Conservation (phyloP, 2,888 invertebrate species). For the Drosophila silvestris region DNA sequence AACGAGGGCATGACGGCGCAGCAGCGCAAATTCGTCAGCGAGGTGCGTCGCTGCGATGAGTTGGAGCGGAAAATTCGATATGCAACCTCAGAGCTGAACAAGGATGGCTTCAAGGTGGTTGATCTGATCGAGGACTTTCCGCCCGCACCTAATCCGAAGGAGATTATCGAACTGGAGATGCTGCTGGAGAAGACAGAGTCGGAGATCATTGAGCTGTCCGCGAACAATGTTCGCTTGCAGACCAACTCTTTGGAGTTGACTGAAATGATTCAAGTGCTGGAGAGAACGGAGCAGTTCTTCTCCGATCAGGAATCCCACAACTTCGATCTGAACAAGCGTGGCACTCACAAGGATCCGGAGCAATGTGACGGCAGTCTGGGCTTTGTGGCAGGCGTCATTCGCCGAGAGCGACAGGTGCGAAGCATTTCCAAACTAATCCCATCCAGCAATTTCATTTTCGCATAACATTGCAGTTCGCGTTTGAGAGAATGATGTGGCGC, state of each 20-base stretch:
- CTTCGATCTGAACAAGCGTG: conserved; percentile 87
- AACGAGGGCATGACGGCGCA: conserved; percentile 92
- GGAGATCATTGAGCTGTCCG: conserved; percentile 96
- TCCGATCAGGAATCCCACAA: conserved; percentile 80
- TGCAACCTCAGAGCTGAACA: conserved; percentile 91
- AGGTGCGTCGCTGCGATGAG: conserved; percentile 93
- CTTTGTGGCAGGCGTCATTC: conserved; percentile 94
- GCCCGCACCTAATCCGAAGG: conserved; percentile 90
- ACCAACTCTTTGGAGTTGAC: conserved; percentile 96
- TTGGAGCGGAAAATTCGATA: conserved; percentile 92
- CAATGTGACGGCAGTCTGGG: conserved; percentile 85
- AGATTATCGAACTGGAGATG: conserved; percentile 91
- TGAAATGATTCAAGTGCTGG: conserved; percentile 95
- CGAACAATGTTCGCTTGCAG: conserved; percentile 96
- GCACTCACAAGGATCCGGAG: conserved; percentile 89
- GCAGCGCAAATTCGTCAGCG: conserved; percentile 93
- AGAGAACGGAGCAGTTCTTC: conserved; percentile 91
- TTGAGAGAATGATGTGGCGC: conserved; percentile 94
- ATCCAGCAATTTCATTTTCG: no score
- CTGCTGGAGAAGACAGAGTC: conserved; percentile 98
- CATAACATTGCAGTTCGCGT: conserved; percentile 88
- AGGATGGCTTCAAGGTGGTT: conserved; percentile 90
- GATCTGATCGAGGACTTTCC: conserved; percentile 89
- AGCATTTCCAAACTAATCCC: no score
- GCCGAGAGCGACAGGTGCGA: conserved; percentile 87